Percentiles rank a stretch among this genome's conserved stretches.
Evolutionary conservation across 2,113 vertebrate species (phyloP).

Genomic region (Colius striatus): DNA sequence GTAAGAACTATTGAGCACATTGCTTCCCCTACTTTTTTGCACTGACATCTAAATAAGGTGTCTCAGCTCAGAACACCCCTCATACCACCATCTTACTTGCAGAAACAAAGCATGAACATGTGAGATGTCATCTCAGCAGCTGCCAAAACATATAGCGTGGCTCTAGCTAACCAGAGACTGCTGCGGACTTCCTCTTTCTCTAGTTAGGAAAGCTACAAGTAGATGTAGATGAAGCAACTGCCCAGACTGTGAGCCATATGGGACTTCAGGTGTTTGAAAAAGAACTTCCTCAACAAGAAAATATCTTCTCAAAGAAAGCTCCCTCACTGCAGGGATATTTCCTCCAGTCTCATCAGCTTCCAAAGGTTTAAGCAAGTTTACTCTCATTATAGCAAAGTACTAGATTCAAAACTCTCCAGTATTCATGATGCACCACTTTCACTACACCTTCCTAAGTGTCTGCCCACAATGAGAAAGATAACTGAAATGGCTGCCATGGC

Average conservation of each 20-base stretch:
- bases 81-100: neutral
- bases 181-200: neutral
- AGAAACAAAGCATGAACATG: neutral
- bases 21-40: neutral
- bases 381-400: neutral
- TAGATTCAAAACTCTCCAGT: neutral
- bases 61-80: neutral
- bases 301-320: neutral
- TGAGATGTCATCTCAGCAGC: neutral
- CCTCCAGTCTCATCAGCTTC: neutral
- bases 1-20: neutral
- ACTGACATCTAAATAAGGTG: neutral
- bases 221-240: neutral
- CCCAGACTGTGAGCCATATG: neutral
- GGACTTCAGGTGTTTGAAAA: neutral
- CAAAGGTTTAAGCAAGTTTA: neutral
- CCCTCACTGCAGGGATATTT: neutral
- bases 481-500: neutral
- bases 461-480: neutral
- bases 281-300: neutral
- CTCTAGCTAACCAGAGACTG: neutral
- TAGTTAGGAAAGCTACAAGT: neutral
- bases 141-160: neutral
- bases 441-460: neutral
- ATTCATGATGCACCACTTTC: neutral